Percentiles rank a stretch among this genome's conserved stretches.
Evolutionary conservation across 2,797 vertebrate species (phyloP).

Genomic region (Platalea minor): DNA sequence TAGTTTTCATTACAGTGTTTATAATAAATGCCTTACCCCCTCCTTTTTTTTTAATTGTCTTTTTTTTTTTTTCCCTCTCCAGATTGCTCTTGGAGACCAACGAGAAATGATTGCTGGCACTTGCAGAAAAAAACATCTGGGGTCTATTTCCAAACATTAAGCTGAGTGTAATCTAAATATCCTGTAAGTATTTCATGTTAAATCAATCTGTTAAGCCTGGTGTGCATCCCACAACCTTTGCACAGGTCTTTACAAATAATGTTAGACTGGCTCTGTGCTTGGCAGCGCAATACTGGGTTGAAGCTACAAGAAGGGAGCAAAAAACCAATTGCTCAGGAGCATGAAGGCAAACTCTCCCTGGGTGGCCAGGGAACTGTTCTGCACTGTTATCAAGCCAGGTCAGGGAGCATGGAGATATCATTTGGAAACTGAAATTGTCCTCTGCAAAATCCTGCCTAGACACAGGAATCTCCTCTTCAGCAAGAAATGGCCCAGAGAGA

Average conservation of each 20-base stretch:
- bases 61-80: not conserved
- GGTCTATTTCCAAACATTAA: not conserved
- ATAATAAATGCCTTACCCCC: not conserved
- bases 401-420: not conserved
- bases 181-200: constrained; percentile 15
- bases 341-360: not conserved
- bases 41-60: not conserved
- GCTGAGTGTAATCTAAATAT: constrained; percentile 10
- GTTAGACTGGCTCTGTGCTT: not conserved
- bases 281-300: accelerated
- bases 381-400: not conserved
- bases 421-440: not conserved
- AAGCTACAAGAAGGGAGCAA: not conserved
- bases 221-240: not conserved
- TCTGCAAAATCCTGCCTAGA: not conserved
- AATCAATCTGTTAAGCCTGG: constrained; percentile 17
- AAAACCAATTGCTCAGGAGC: not conserved
- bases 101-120: not conserved
- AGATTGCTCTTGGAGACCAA: not conserved
- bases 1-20: not conserved
- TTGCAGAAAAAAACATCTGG: constrained; percentile 1
- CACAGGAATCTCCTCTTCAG: not conserved
- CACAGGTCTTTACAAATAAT: not conserved
- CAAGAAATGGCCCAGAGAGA: not conserved
- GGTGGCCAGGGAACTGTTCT: not conserved